A percentile compares a stretch with the other conserved stretches of the same genome.
Evolutionary conservation across 2,888 invertebrate species (phyloP).

Genomic region (Heliconius aoede): DNA sequence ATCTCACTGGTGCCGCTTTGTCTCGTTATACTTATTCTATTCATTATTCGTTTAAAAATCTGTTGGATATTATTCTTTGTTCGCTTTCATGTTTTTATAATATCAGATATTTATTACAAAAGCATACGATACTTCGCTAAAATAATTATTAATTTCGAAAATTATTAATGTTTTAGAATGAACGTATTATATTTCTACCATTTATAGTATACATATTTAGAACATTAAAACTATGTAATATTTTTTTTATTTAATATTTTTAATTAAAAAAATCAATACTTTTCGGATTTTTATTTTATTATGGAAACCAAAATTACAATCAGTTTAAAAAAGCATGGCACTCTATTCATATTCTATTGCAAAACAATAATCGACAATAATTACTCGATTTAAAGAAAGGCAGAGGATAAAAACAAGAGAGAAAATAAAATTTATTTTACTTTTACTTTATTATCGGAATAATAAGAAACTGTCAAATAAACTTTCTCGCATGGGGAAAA

Average conservation of each 20-base stretch:
- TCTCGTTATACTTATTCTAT: conserved; percentile 16
- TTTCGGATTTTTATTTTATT: too few relatives aligned
- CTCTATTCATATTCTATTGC: not conserved
- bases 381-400: not conserved
- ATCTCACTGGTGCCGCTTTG: conserved; percentile 14
- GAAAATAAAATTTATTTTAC: conserved; percentile 18
- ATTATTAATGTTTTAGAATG: not conserved
- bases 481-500: conserved; percentile 20
- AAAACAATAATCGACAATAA: not conserved
- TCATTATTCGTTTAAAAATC: conserved; percentile 24
- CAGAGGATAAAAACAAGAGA: not conserved
- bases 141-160: conserved; percentile 8
- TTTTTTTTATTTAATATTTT: too few relatives aligned
- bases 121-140: too few relatives aligned
- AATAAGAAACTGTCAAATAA: conserved; percentile 18
- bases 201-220: not conserved
- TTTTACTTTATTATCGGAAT: not conserved
- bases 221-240: not conserved
- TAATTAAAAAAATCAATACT: too few relatives aligned
- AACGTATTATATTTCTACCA: not conserved
- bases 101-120: not conserved
- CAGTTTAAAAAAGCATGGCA: not conserved
- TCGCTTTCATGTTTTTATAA: conserved; percentile 14
- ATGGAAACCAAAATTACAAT: not conserved
- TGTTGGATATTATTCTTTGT: conserved; percentile 20